Evolutionary conservation across 2,888 invertebrate genomes (phyloP), one percentile per base, ranked within the genome.

Genomic region (Neelides folsomi): DNA sequence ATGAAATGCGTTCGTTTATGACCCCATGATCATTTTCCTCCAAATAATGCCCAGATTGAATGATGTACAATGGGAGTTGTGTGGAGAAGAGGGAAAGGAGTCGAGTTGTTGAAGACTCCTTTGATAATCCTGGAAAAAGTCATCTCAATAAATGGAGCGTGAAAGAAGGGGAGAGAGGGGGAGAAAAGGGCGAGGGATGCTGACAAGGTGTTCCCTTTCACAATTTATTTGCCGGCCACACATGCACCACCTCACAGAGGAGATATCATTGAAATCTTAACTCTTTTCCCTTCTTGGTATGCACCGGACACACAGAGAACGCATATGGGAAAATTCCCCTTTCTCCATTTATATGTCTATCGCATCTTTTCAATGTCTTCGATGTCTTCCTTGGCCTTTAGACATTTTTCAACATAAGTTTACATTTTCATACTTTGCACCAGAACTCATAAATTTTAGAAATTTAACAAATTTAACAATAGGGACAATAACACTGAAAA

Each of bases 141-240:
- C 57, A 60, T 60, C 52, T 55, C 54, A 58, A 57, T 60, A 60
- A 57, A 60, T 60, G 58, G 60, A 58, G 57, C 60, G 60, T 60
- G 58, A 57, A 59, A 55, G 53, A 50, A 54, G 43, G 15, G 43
- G 43, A 12, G 13, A n/a, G 5, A 15, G 15, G 39, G 39, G 46
- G 46, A 46, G 46, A 37, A 37, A 13, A 46, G 46, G 44, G 44
- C 18, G n/a, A 19, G 44, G 44, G 27, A 15, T 16, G 49, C 49
- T 56, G 53, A 56, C 56, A 56, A 56, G 53, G 53, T 56, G 56
- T 56, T 56, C 56, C 53, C 56, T 56, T 56, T 45, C 49, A 53
- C 49, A 53, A 56, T 56, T 56, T 56, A 56, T 56, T 53, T 53
- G 53, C 49, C 53, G 56, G 56, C 49, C 56, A 49, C 51, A 54